Conservation (phyloP, 2,888 invertebrate species). For the Byasa hedistus region DNA sequence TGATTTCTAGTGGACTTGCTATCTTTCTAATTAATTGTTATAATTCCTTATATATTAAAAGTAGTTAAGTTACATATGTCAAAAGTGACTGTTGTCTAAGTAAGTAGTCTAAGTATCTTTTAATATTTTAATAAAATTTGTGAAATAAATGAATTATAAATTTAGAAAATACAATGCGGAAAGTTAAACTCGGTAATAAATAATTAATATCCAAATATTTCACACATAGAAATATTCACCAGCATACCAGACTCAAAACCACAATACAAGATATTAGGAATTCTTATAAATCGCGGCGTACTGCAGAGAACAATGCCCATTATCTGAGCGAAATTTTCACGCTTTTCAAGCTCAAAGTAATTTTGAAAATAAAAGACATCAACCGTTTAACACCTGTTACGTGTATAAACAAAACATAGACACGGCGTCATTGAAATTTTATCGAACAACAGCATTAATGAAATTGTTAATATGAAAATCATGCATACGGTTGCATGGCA, state of each 20-base stretch:
- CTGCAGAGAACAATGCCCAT: slow-evolving; percentile 28
- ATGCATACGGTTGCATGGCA: neutral
- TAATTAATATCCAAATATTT: neutral
- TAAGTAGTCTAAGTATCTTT: too few relatives aligned
- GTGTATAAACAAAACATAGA: slow-evolving; percentile 13
- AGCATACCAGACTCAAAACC: neutral
- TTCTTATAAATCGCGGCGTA: slow-evolving; percentile 8
- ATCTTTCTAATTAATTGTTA: too few relatives aligned
- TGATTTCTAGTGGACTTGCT: too few relatives aligned
- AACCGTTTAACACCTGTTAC: slow-evolving; percentile 18
- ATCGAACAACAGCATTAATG: neutral
- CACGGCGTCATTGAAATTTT: neutral
- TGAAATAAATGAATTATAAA: too few relatives aligned
- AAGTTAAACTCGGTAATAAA: neutral
- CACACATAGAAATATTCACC: neutral
- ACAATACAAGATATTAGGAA: slow-evolving; percentile 15
- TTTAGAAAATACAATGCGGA: too few relatives aligned
- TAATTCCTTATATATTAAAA: too few relatives aligned
- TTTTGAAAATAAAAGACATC: slow-evolving; percentile 26
- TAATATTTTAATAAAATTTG: too few relatives aligned
- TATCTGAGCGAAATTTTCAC: slow-evolving; percentile 24
- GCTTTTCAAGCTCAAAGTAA: slow-evolving; percentile 17
- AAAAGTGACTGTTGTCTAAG: too few relatives aligned
- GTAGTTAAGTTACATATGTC: too few relatives aligned
- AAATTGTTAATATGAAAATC: neutral